These are phyloP conservation scores for Pongo abelii DNA, from an alignment of 2,113 vertebrate species.

Conservation along the genomic window DNA sequence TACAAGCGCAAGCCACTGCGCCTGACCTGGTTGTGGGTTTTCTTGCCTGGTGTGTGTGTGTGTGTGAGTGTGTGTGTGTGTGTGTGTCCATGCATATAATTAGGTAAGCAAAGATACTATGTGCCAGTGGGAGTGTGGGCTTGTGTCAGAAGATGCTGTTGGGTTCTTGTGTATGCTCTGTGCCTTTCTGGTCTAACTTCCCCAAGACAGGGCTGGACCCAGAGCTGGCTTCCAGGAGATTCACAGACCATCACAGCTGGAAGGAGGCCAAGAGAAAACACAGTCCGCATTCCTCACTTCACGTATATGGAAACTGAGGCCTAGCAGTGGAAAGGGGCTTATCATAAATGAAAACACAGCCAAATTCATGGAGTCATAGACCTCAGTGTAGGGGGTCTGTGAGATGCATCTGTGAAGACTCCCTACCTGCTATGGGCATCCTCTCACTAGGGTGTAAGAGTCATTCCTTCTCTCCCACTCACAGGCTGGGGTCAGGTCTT, in stretches of 20 bases:
- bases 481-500: not conserved
- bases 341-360: not conserved
- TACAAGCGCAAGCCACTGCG: too few relatives aligned
- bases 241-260: not conserved
- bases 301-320: not conserved
- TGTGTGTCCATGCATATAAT: not conserved
- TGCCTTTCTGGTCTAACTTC: not conserved
- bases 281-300: not conserved
- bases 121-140: not conserved
- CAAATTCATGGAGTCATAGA: not conserved
- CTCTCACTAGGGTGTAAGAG: not conserved
- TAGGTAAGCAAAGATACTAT: not conserved
- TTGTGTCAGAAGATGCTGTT: not conserved
- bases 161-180: not conserved
- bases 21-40: not conserved
- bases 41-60: not conserved
- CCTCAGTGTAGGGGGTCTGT: not conserved
- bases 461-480: not conserved
- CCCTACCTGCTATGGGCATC: not conserved
- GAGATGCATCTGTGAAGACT: not conserved
- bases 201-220: not conserved
- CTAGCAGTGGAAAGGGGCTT: not conserved
- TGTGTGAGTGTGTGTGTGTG: not conserved
- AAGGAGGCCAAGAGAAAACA: not conserved
- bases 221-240: not conserved